Base-by-base conservation (phyloP, 1,140 invertebrate species). In the Drosophila saltans region DNA sequence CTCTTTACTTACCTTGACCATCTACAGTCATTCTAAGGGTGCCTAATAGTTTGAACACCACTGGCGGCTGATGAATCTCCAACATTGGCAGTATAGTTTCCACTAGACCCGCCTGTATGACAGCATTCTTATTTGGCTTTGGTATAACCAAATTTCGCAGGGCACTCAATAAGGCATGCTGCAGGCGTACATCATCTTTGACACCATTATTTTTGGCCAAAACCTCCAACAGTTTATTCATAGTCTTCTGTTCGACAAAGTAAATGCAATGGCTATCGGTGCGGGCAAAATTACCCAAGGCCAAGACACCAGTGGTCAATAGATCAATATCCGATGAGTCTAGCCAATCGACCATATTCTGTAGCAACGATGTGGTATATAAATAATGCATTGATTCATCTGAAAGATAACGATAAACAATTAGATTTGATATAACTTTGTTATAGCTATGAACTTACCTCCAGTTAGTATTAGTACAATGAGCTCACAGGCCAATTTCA, bases 261-360 rank as follows among this genome's bases (percentile, higher is more conserved):
- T 96, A 94, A 39, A 95, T 94, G 91, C 97, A 98, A 88, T 98
- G 96, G 24, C 94, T 94, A 92, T 98, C 97, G 88, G 95, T 96
- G 52, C 97, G 93, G 2, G 97, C 97, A 93, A 98, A 98, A 93
- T 98, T 98, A 1, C 97, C 97, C 80, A 98, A 94, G 2, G 97
- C 96, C 55, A 98, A 93, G 8, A 97, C 95, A 0, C 96, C 97
- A 33, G 97, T 96, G 21, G 96, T 95, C 79, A 97, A 93, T 8
- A 98, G 92, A 92, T 97, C 95, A 67, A 95, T 94, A 83, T 97
- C 95, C 9, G 93, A 90, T 0, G 95, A 95, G 57, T 96, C 94
- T 65, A 98, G 92, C 97, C 97, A 98, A 21, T 94, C 93, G 24
- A 97, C 93, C 91, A 96, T 94, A 73, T 94, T 94, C 45, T 86